Conservation (phyloP, 1,140 invertebrate species). For the Cotesia chilonis region DNA sequence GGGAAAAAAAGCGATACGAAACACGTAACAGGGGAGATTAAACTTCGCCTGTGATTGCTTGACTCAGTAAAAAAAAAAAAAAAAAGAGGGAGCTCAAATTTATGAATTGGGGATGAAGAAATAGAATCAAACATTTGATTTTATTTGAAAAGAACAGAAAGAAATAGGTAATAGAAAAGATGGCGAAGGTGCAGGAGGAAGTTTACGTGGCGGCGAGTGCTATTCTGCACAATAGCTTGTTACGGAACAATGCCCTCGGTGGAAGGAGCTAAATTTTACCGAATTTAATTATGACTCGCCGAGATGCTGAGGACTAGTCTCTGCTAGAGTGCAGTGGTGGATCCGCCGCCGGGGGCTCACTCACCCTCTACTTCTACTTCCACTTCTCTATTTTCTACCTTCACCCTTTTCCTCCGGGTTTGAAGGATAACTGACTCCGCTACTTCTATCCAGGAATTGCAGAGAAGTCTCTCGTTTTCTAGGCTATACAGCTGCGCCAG, state of each 20-base stretch:
- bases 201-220: slow-evolving; percentile 51
- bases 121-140: too few species aligned
- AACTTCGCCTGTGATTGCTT: slow-evolving; percentile 5
- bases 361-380: too few species aligned
- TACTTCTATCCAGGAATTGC: too few species aligned
- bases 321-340: slow-evolving; percentile 27
- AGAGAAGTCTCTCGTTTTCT: too few species aligned
- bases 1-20: background rate
- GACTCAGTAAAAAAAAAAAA: background rate
- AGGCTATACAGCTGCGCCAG: background rate
- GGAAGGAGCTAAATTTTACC: slow-evolving; percentile 60
- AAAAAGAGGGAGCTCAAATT: background rate
- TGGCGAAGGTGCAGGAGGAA: slow-evolving; percentile 46
- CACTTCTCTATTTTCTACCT: background rate
- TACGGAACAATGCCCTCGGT: slow-evolving; percentile 60
- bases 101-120: background rate
- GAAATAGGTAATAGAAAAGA: background rate
- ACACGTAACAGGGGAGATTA: slow-evolving; percentile 4
- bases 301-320: slow-evolving; percentile 45
- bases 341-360: slow-evolving; percentile 36
- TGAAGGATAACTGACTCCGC: background rate
- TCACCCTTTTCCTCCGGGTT: slow-evolving; percentile 9
- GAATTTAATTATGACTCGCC: slow-evolving; percentile 67
- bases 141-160: slow-evolving; percentile 2
- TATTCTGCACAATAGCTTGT: slow-evolving; percentile 64